Conservation (phyloP, 1,140 invertebrate species). For the Ylistrum balloti region DNA sequence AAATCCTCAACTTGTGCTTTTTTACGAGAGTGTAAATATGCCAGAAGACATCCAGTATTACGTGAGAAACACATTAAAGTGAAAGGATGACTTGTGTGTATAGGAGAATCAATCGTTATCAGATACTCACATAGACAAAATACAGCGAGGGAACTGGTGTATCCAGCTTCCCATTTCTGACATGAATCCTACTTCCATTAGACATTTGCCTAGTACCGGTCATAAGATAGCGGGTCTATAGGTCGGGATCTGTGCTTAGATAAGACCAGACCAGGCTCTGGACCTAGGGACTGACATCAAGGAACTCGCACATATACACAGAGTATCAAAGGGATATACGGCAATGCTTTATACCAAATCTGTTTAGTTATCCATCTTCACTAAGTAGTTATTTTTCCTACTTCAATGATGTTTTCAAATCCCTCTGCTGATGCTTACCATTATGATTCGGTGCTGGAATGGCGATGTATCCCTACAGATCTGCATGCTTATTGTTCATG, state of each 20-base stretch:
- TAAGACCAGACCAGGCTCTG: not conserved
- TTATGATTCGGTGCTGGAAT: not conserved
- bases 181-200: constrained; percentile 6
- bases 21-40: not conserved
- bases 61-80: not conserved
- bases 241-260: constrained; percentile 25
- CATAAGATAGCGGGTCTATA: not conserved
- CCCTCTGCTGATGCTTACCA: not conserved
- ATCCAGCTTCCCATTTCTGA: not conserved
- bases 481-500: not conserved
- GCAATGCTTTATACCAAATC: not conserved
- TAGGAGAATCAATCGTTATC: not conserved
- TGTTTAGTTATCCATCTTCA: not conserved
- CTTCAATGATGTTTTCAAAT: constrained; percentile 16
- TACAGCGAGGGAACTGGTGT: not conserved
- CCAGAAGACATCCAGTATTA: not conserved
- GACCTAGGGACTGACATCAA: not conserved
- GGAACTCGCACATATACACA: not conserved
- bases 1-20: not conserved
- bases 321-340: not conserved
- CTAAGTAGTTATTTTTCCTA: not conserved
- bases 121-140: not conserved
- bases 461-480: not conserved
- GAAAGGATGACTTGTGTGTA: not conserved
- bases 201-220: constrained; percentile 32